These are phyloP conservation scores for Corynorhinus townsendii DNA, from an alignment of 2,113 vertebrate species.

Conservation along the genomic window DNA sequence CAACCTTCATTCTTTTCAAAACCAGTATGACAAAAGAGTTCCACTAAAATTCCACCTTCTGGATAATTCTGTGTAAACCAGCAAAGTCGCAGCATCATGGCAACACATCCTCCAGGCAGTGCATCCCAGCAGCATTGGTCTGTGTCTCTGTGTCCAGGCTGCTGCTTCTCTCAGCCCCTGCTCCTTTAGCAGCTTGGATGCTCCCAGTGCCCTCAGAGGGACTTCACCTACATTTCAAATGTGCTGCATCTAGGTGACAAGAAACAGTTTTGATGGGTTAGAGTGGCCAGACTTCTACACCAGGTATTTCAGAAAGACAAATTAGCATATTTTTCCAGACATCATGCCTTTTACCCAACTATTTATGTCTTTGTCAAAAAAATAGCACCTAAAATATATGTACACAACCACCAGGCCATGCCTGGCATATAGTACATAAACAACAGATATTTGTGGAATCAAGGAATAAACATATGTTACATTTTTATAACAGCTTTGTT, in stretches of 20 bases:
- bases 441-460: background rate
- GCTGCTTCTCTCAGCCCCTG: background rate
- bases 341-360: background rate
- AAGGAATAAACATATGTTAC: background rate
- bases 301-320: background rate
- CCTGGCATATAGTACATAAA: background rate
- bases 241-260: background rate
- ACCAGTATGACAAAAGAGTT: background rate
- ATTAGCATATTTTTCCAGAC: background rate
- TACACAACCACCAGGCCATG: background rate
- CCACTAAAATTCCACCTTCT: background rate
- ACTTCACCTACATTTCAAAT: background rate
- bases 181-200: background rate
- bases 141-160: no score
- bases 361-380: background rate
- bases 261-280: background rate
- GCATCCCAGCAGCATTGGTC: background rate
- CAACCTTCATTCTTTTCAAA: background rate
- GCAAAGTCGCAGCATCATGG: background rate
- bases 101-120: no score
- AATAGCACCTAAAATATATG: background rate
- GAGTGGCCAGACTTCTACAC: no score
- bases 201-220: background rate
- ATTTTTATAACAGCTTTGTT: background rate
- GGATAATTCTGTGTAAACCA: background rate